Base-by-base conservation (phyloP, 2,888 invertebrate species). In the Parasteatoda lunata region DNA sequence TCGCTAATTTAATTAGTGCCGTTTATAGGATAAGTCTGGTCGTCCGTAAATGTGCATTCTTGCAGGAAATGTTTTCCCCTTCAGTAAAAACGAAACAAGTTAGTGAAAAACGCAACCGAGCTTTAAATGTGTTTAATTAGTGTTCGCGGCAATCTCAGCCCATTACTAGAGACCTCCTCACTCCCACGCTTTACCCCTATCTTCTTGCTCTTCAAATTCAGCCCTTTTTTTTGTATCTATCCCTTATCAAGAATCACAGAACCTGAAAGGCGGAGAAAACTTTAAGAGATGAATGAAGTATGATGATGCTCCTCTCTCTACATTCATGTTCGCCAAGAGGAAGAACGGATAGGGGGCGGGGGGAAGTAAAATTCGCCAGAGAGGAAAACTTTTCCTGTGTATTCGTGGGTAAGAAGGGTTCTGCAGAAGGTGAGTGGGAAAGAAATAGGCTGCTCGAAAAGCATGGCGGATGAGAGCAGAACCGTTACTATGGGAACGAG, bases 121-220 rank as follows among this genome's bases (percentile, higher is more conserved):
- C 88, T 88, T 88, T 88, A 88, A 88, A 88, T 88, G 88, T 88
- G 88, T 88, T 88, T 88, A 88, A 88, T 88, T 88, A 88, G 88
- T 88, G 88, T 88, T 88, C 88, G 88, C 83, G 88, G 88, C 88
- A 88, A 88, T 88, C 88, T 88, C 88, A 83, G 88, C 88, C 88
- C 88, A 88, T 88, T 88, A 88, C 88, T 88, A 79, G 78, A 82
- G 78, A 45, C 48, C 73, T 64, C 73, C 69, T 47, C 68, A 47
- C 69, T 59, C 68, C 65, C 30, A 30, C 30, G 30, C 30, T 30
- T 30, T 30, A 30, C 30, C 51, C 77, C 52, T 77, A 77, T 81
- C 72, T 81, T 73, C 73, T 81, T 81, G 64, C 82, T 82, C 82
- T 78, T 82, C 81, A 82, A 81, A 82, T 86, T 81, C 72, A 69